These are phyloP conservation scores for Heliconius sara DNA, from an alignment of 2,888 invertebrate species.

Conservation along the genomic window DNA sequence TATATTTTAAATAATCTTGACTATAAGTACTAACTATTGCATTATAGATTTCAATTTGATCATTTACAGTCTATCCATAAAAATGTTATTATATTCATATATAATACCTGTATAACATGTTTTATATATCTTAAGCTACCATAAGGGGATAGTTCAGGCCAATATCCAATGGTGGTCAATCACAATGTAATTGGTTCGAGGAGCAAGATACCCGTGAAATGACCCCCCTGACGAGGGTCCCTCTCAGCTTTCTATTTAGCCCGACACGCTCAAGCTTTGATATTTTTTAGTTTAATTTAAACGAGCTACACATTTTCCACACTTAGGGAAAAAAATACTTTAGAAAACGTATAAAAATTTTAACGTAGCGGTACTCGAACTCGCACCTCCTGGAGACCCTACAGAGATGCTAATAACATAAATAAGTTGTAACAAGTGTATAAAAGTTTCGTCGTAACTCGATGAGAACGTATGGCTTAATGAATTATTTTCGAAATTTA, in stretches of 20 bases:
- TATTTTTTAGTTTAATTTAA: conserved; percentile 38
- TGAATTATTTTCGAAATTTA: no score
- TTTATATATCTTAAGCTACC: not conserved
- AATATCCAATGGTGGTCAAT: conserved; percentile 67
- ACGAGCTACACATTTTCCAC: not conserved
- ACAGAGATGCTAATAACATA: no score
- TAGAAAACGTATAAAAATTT: no score
- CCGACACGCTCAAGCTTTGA: conserved; percentile 53
- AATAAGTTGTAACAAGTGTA: no score
- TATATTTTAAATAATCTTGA: no score
- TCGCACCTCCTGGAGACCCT: no score
- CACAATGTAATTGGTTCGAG: conserved; percentile 79
- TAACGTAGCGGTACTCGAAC: no score
- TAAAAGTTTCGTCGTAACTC: no score
- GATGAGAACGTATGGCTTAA: no score
- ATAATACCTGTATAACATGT: not conserved
- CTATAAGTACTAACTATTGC: no score
- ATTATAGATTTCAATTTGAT: no score
- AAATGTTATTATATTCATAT: not conserved
- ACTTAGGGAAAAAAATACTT: no score
- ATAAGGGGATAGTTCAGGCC: conserved; percentile 52
- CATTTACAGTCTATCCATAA: not conserved
- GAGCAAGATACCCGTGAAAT: conserved; percentile 80
- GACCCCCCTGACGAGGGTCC: conserved; percentile 78
- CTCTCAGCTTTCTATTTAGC: conserved; percentile 68